Base-by-base conservation (phyloP, 2,797 vertebrate genomes). In the Gouania willdenowi region DNA sequence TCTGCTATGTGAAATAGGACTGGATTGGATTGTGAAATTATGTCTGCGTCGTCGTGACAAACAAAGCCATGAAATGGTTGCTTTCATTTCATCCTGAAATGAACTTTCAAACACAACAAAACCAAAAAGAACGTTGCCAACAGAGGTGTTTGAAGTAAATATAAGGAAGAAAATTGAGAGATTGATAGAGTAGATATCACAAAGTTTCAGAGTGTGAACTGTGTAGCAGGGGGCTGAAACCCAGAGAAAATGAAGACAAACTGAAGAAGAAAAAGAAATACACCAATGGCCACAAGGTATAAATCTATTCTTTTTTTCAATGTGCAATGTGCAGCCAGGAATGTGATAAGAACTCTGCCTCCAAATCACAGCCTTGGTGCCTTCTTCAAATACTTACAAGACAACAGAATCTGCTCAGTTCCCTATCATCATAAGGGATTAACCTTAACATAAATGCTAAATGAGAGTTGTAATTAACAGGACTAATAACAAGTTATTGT, bases 401-500 rank as follows among this genome's bases (percentile, higher is more conserved):
- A 75, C 71, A 73, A 71, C 66, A 57, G 18, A 14, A 52, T 24
- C 6, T 8, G 10, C 49, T 26, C 59, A 82, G 74, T 79, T 86
- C 42, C 29, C 28, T 52, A 54, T 73, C 28, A 57, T 80, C 77
- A 75, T 82, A 68, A 74, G 65, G 51, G 79, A 84, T 86, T 80
- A 80, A 74, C 68, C 66, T 49, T 76, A 59, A 74, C 77, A 76
- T 68, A 75, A 68, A 80, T 35, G 13, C 62, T n/a, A 76, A 80
- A 79, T 77, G 66, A 81, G 67, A 66, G 51, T 33, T 27, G 46
- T 79, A 83, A 83, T 75, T 81, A 81, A 74, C 45, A 46, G 8
- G 33, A 57, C 69, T 74, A 73, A 84, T 84, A 84, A 57, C 67
- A 86, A 82, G 71, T 66, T 84, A 85, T 85, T 83, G 63, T 56